Evolutionary conservation across 35 echinoderm and acorn worm species (phyloP), one percentile per base, ranked within the genome.

Genomic region (Apostichopus parvimensis): DNA sequence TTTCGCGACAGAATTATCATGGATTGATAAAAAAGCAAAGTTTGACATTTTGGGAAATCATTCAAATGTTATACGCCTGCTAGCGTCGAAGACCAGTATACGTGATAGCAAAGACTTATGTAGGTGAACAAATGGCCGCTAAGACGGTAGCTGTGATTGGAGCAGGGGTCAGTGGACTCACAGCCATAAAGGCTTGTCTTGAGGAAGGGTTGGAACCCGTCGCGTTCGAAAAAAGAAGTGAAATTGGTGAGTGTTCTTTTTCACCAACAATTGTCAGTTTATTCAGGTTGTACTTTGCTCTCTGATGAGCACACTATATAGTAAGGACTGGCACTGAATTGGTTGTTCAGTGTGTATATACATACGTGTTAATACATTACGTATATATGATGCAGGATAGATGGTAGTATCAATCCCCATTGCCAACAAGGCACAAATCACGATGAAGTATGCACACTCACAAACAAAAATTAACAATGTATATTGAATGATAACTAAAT

Each of bases 101-200:
- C 1, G 12, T 75, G 0, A 45, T 45, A 2, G 34, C 34, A 45
- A 45, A 45, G 3, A 45, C 2, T 45, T 45, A 45, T 45, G 4
- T 14, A 68, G 64, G 11, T 18, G 11, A 18, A 68, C 64, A 75
- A 22, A 75, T 75, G 71, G 71, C 15, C 4, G 71, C 71, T 75
- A 84, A 84, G 15, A 84, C 54, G 6, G 92, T 93, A 7, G 92
- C 92, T 80, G 56, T 93, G 13, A 93, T 93, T 14, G 92, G 92
- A n/a, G 92, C 85, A 62, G 92, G 92, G 22, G 87, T 93, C 7
- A 26, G 81, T 68, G 92, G 92, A 56, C 78, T 93, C 5, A 83
- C 77, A 12, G 57, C 85, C 18, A 80, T 89, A 2, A 93, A 93
- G 80, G 77, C 92, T 79, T 93, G 92, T 71, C 60, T 93, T 6